Base-by-base conservation (phyloP, 2,797 vertebrate species). In the Arrhamphus sclerolepis region DNA sequence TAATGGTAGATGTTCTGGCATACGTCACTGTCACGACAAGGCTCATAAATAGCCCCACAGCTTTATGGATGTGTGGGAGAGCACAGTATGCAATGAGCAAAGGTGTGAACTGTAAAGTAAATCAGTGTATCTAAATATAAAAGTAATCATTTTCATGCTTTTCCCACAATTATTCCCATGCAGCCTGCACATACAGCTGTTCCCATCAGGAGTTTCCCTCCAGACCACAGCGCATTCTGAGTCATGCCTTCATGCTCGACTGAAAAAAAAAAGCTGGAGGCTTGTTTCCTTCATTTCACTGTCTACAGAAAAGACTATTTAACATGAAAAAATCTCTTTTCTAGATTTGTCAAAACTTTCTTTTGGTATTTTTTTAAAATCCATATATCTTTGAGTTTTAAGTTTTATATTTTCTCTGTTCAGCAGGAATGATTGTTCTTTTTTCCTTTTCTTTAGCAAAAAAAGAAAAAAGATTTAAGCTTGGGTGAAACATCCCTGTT, bases 191-290 rank as follows among this genome's bases (percentile, higher is more conserved):
- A 75, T 38, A 19, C 13, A 24, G n/a, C 46, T 6, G 49, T 68
- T 72, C 64, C 69, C 58, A 66, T 49, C 49, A 62, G 59, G 67
- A 81, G 57, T 78, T 84, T 83, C 79, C 71, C 73, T 60, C 68
- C 28, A 77, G 66, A 70, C 52, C 46, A 7, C 68, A 42, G 80
- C 81, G 83, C 86, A 87, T 87, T 79, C 70, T 89, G 89, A 86
- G 69, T 88, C 88, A 89, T 72, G 73, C 29, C 67, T 74, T 64
- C 34, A 66, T 66, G 42, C 41, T 29, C 55, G 66, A 46, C 21
- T 17, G 6, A 39, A 24, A 22, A 54, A 11, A 14, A 13, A 11
- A 19, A 19, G 18, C 31, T 34, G 10, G 31, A 2, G 31, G 9
- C 10, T 34, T 34, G 31, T 11, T 34, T 34, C 31, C 9, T 31